Conservation (phyloP, 2,113 vertebrate species). For the Phoenicopterus ruber region DNA sequence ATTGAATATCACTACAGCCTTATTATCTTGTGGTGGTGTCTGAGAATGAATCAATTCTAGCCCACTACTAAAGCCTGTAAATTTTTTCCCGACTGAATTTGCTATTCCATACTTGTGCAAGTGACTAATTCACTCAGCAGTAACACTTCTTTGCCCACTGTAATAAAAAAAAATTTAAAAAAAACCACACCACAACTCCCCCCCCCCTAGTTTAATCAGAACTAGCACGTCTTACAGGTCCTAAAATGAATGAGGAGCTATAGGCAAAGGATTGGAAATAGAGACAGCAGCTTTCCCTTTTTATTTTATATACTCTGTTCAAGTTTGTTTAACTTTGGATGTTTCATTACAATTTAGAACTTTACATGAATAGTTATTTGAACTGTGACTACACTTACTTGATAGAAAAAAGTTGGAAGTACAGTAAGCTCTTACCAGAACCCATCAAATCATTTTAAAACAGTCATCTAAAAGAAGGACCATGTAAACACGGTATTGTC, state of each 20-base stretch:
- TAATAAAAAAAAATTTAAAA: background rate
- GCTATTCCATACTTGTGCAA: background rate
- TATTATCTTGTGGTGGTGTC: background rate
- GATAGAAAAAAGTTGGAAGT: background rate
- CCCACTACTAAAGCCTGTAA: background rate
- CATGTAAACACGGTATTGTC: background rate
- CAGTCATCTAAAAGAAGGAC: background rate
- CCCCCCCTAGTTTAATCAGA: background rate
- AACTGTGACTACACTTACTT: background rate
- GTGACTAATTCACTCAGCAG: background rate
- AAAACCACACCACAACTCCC: background rate
- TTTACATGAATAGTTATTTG: background rate
- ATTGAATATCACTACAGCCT: background rate
- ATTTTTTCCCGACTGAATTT: background rate
- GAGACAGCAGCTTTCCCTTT: background rate
- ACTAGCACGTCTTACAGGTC: background rate
- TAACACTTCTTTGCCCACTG: background rate
- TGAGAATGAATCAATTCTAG: background rate
- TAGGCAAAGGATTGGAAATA: background rate
- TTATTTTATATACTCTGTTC: background rate
- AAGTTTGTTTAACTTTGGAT: background rate
- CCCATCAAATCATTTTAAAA: background rate
- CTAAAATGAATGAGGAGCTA: background rate
- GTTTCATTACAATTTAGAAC: background rate
- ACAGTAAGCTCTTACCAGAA: background rate